Evolutionary conservation across 2,797 vertebrate species (phyloP), one percentile per base, ranked within the genome.

Genomic region (Gambusia yucatana): DNA sequence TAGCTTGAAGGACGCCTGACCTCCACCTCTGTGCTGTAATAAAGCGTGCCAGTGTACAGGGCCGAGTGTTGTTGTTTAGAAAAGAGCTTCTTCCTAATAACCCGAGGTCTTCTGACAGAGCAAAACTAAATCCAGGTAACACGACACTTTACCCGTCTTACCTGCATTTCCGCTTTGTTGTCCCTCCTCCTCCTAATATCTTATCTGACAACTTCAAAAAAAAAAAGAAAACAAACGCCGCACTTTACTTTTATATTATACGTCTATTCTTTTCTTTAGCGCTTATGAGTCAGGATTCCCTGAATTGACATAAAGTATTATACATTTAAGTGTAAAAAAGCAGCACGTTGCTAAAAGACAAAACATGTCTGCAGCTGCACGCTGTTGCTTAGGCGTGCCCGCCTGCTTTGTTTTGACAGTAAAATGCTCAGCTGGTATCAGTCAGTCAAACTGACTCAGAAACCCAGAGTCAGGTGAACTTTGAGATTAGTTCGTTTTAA

Each of bases 61-160:
- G 22, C 71, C 86, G 55, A 85, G 47, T 86, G 83, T 69, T 36
- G 1, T 50, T 14, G 22, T 76, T 83, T 83, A 25, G 67, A 69
- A 79, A 44, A 33, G 17, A 73, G 57, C 47, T 90, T 76, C 30
- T 75, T 84, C 86, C 78, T 61, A 46, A 82, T 77, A 75, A 77
- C 80, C 89, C 74, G 44, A 91, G 73, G 87, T 88, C 87, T 83
- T 47, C 77, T 84, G 80, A 88, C 87, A 75, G 91, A 92, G 84
- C 87, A 73, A 84, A 72, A 88, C 39, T 11, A 84, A 87, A 39
- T 89, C 48, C 82, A 80, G 77, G 93, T 89, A 93, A 93, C 86
- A 33, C 86, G 91, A 93, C 76, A 85, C 91, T 84, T 86, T 10
- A 85, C 61, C 81, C 91, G 77, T 87, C 87, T 72, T 84, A 90